Conservation (phyloP, 37 sponge, comb jelly and placozoan species). For the Beroe ovata region DNA sequence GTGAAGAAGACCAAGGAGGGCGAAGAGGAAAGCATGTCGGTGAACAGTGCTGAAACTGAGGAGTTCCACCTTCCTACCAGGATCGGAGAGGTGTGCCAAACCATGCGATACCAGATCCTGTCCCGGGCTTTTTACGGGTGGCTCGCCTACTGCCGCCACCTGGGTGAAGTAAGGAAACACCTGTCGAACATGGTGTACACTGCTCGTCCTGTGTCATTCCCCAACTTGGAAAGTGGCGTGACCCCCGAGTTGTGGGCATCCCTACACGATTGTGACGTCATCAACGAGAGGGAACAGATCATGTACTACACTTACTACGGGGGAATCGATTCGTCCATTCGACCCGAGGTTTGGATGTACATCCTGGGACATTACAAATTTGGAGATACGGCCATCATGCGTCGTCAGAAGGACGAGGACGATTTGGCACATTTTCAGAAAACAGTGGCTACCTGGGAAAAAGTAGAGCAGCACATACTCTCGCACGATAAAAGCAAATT, state of each 20-base stretch:
- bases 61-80: slow-evolving; percentile 56
- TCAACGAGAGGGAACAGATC: slow-evolving; percentile 65
- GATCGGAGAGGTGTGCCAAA: slow-evolving; percentile 62
- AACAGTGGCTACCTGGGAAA: background rate
- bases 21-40: slow-evolving; percentile 24
- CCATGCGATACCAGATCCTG: slow-evolving; percentile 60
- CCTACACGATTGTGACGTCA: slow-evolving; percentile 22
- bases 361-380: slow-evolving; percentile 63
- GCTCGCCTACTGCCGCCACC: slow-evolving; percentile 88
- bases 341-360: slow-evolving; percentile 75
- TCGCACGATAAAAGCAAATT: slow-evolving; percentile 55
- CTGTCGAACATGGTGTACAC: slow-evolving; percentile 76
- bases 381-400: slow-evolving; percentile 18
- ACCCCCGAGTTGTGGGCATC: slow-evolving; percentile 68
- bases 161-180: slow-evolving; percentile 71
- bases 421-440: background rate
- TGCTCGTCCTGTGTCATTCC: background rate
- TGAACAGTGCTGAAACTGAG: slow-evolving; percentile 31
- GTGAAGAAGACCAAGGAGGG: slow-evolving; percentile 67
- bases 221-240: slow-evolving; percentile 16
- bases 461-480: slow-evolving; percentile 28
- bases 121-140: slow-evolving; percentile 70
- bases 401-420: slow-evolving; percentile 29
- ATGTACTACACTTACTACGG: slow-evolving; percentile 73
- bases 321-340: slow-evolving; percentile 70